Base-by-base conservation (phyloP, 2,888 invertebrate genomes). In the Aphodius sticticus region DNA sequence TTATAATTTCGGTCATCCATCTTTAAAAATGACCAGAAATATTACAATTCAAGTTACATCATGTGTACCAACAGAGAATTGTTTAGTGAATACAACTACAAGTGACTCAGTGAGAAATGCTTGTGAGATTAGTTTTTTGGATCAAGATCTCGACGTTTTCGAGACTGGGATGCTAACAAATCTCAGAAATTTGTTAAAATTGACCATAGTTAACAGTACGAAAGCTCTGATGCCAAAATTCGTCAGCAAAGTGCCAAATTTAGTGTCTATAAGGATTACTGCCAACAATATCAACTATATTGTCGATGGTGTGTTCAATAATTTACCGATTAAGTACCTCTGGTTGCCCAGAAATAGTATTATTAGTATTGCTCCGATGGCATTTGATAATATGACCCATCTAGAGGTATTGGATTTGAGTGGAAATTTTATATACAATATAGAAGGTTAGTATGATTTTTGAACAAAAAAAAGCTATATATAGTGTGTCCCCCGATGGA, bases 331-430 rank as follows among this genome's bases (percentile, higher is more conserved):
- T 15, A 76, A 69, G 35, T 76, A 76, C 53, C 69, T 76, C 15
- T 16, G 76, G 53, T 38, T 76, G 35, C 14, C 16, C 6, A 26
- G 15, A 53, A 76, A 76, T 69, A 53, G 26, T 7, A 69, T 76
- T 53, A 76, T 69, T 26, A 16, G 16, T 2, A 76, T 76, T 69
- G 4, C 53, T 15, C 9, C 76, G 6, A 53, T 14, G 7, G 76
- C 76, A 6, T 76, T 76, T 35, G 76, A 76, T n/a, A 76, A 76
- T 69, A 76, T 76, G 76, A 76, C 76, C 9, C 6, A 76, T 15
- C 53, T 76, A 14, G 53, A 69, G 4, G 16, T 76, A 7, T 69
- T 76, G 16, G 76, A 76, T 9, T 53, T 76, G 2, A 35, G 53
- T 15, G 26, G 15, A 53, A 76, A 76, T 69, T 76, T 16, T 6